phyloP scores from a whole-genome alignment of 2,113 vertebrate species.

The Tragelaphus buxtoni region DNA sequence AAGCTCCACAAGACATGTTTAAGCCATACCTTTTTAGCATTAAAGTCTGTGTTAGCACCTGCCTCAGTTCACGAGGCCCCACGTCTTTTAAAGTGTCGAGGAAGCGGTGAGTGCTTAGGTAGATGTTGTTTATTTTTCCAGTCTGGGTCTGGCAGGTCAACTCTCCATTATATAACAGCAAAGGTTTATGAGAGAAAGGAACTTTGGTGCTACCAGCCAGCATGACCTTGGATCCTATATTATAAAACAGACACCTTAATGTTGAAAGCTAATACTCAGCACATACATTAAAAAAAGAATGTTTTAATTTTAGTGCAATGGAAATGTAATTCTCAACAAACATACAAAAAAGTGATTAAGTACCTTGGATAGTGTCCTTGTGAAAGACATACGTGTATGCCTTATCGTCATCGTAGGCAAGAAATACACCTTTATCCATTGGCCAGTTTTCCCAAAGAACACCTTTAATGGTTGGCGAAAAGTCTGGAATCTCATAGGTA shows the following conservation, averaged over 20 bases:
- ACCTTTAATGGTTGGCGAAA: slow-evolving; percentile 93
- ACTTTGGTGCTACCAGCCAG: slow-evolving; percentile 90
- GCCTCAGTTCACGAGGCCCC: slow-evolving; percentile 74
- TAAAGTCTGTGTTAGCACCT: slow-evolving; percentile 86
- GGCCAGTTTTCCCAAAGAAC: slow-evolving; percentile 97
- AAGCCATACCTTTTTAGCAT: slow-evolving; percentile 89
- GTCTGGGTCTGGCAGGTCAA: slow-evolving; percentile 95
- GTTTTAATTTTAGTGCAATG: neutral
- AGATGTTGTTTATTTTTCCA: slow-evolving; percentile 89
- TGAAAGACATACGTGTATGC: slow-evolving; percentile 93
- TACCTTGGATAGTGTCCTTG: slow-evolving; percentile 95
- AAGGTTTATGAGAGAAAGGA: slow-evolving; percentile 93
- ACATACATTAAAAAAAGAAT: neutral
- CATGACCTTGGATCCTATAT: slow-evolving; percentile 89
- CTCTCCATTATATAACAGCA: slow-evolving; percentile 94
- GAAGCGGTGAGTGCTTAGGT: slow-evolving; percentile 91
- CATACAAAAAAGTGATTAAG: neutral
- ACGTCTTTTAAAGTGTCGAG: slow-evolving; percentile 76
- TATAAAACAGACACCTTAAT: slow-evolving; percentile 57
- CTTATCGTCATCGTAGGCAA: slow-evolving; percentile 95
- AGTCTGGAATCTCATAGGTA: slow-evolving; percentile 91
- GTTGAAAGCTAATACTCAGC: neutral
- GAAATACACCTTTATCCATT: slow-evolving; percentile 91
- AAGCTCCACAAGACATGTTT: neutral
- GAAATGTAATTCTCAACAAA: neutral